Base-by-base conservation (phyloP, 2,113 vertebrate genomes). In the Vanacampus margaritifer region DNA sequence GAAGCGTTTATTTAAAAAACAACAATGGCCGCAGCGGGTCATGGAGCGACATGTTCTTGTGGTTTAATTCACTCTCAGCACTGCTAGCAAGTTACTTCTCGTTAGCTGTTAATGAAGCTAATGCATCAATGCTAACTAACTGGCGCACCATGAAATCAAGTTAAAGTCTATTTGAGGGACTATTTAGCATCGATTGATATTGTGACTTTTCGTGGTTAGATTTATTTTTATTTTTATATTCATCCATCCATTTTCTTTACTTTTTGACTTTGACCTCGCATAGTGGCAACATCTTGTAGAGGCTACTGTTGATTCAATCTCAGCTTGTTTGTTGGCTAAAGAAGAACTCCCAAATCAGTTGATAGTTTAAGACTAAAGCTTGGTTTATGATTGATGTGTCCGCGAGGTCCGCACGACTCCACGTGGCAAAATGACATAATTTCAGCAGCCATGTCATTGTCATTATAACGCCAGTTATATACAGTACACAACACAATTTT, bases 31-130 rank as follows among this genome's bases (percentile, higher is more conserved):
- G 63, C 56, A 68, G 61, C 2, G 5, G 71, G 60, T 78, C 65
- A 81, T 17, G 61, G n/a, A 64, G 74, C 65, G 67, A 51, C 68
- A 64, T 68, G 71, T 72, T 76, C 68, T 75, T 65, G 54, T 62
- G 0, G 6, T 69, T 70, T 79, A 78, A 85, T 78, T 72, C 61
- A 39, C 79, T 81, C 78, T 78, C 60, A 63, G 56, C 17, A 56
- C 36, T 60, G 57, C 76, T 74, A 8, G 16, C 41, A 73, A 62
- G 68, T 77, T 65, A 81, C 78, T 76, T 67, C 59, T 80, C 58
- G 80, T 76, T 78, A 76, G 46, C 75, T 74, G 69, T 79, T 73
- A 28, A 69, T 59, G 41, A 1, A 0, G 48, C 56, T 48, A 65
- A 71, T 61, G 58, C 36, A 61, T n/a, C 37, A 62, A 43, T 26